These are phyloP conservation scores for Hydroisotoma schaefferi DNA, from an alignment of 2,888 invertebrate genomes.

Conservation along the genomic window DNA sequence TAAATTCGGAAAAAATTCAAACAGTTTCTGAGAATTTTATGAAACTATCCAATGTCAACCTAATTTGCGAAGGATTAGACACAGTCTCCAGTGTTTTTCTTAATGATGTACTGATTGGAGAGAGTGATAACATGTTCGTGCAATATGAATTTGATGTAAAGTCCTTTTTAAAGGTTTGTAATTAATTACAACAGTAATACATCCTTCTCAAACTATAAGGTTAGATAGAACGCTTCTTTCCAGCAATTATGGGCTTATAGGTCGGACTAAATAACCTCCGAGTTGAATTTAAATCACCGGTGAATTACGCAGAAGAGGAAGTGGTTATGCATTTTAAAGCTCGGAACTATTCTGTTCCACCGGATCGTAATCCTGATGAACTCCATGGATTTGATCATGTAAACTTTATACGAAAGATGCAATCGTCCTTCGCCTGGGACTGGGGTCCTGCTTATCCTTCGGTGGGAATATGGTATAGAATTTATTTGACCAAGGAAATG, in stretches of 20 bases:
- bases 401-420: slow-evolving; percentile 88
- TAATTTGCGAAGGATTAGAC: slow-evolving; percentile 56
- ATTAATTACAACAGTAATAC: not conserved
- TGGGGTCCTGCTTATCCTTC: slow-evolving; percentile 96
- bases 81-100: slow-evolving; percentile 54
- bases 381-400: slow-evolving; percentile 88
- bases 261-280: slow-evolving; percentile 59
- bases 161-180: slow-evolving; percentile 30
- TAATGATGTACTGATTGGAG: slow-evolving; percentile 52
- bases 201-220: not conserved
- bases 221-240: not conserved
- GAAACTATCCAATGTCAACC: slow-evolving; percentile 47
- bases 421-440: slow-evolving; percentile 92
- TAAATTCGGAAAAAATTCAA: slow-evolving; percentile 3
- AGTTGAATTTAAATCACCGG: slow-evolving; percentile 64
- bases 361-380: slow-evolving; percentile 67
- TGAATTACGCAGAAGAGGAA: slow-evolving; percentile 57
- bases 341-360: slow-evolving; percentile 62
- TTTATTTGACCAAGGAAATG: too few relatives aligned
- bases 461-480: slow-evolving; percentile 81
- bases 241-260: slow-evolving; percentile 38
- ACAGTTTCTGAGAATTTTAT: slow-evolving; percentile 45
- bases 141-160: slow-evolving; percentile 53
- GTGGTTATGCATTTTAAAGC: slow-evolving; percentile 50
- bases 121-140: slow-evolving; percentile 55